A percentile compares a stretch with the other conserved stretches of the same genome.
These are phyloP conservation scores for Achatina immaculata DNA, from an alignment of 1,140 invertebrate genomes.

Conservation along the genomic window DNA sequence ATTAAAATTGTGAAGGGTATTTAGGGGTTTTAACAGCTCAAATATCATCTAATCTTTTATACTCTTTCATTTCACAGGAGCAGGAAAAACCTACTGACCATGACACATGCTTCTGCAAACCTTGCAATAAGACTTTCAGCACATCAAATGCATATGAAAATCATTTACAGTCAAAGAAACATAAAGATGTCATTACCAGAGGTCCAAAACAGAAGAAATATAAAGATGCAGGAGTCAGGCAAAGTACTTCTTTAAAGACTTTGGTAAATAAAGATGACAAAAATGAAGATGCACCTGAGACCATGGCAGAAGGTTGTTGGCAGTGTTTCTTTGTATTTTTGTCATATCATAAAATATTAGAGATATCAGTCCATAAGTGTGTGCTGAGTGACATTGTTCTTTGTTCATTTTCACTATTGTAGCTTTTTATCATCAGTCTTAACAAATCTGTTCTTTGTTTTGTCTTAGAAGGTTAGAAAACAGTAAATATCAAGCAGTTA, in stretches of 20 bases:
- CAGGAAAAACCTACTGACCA: conserved; percentile 8
- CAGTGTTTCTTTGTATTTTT: no score
- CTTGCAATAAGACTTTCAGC: conserved; percentile 88
- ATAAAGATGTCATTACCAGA: conserved; percentile 76
- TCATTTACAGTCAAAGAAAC: conserved; percentile 94
- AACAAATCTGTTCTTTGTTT: no score
- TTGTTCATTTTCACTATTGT: no score
- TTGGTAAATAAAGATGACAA: conserved; percentile 81
- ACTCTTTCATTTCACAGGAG: conserved; percentile 21
- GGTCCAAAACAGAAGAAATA: conserved; percentile 70
- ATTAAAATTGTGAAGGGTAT: no score
- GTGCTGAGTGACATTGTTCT: no score
- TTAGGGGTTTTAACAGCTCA: no score
- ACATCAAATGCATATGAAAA: conserved; percentile 88
- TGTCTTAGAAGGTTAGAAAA: no score
- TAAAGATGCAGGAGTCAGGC: conserved; percentile 63
- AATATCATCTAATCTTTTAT: no score
- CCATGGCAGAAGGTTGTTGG: conserved; percentile 22
- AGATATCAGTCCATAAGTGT: no score
- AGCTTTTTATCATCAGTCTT: no score
- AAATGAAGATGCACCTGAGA: conserved; percentile 67
- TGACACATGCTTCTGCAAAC: conserved; percentile 76
- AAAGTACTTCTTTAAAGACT: background rate
- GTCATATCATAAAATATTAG: no score
- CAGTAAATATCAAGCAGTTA: no score